These are phyloP conservation scores for Bovichtus diacanthus DNA, from an alignment of 2,797 vertebrate species.

Conservation along the genomic window DNA sequence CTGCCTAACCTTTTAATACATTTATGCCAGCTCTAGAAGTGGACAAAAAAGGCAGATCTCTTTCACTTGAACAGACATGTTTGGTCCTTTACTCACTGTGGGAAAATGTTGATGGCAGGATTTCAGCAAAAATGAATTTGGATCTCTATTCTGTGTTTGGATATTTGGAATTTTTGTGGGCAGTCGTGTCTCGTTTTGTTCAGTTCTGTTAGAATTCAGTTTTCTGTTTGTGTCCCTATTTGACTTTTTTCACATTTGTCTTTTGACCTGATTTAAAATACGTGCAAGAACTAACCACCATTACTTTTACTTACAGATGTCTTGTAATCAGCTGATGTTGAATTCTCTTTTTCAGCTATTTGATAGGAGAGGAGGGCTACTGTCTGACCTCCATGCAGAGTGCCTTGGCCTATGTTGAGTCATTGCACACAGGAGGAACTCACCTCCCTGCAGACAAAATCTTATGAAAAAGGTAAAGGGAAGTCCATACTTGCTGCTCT, in stretches of 20 bases:
- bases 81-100: not conserved
- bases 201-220: not conserved
- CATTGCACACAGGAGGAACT: constrained; percentile 77
- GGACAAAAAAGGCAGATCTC: not conserved
- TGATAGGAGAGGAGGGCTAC: constrained; percentile 97
- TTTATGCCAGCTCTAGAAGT: not conserved
- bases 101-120: constrained; percentile 3
- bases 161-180: constrained; percentile 30
- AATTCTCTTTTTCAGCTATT: constrained; percentile 82
- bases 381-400: constrained; percentile 97
- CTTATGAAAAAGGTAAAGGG: constrained; percentile 73
- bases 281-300: not conserved
- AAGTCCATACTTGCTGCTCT: not conserved
- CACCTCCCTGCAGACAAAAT: constrained; percentile 45
- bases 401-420: constrained; percentile 91
- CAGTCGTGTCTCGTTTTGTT: not conserved
- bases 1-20: not conserved
- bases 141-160: not conserved
- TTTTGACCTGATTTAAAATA: not conserved
- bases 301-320: not conserved
- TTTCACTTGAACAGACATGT: not conserved
- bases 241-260: not conserved
- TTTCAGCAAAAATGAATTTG: not conserved
- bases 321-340: not conserved
- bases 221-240: not conserved